Base-by-base conservation (phyloP, 1,140 invertebrate genomes). In the Schlechtendalia chinensis region DNA sequence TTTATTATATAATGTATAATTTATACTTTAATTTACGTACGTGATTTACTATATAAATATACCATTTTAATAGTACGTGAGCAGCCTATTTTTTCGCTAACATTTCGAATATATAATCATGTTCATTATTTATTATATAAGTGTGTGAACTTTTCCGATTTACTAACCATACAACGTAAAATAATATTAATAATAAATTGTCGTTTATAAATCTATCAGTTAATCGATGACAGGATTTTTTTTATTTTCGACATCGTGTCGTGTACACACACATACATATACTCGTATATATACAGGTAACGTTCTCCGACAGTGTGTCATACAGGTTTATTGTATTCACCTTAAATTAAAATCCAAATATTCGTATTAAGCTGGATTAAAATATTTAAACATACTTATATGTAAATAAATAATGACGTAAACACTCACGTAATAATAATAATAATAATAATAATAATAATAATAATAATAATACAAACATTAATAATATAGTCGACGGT, bases 211-310 rank as follows among this genome's bases (percentile, higher is more conserved):
- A 32, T 32, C 61, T 65, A 1, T 19, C 39, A 39, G 29, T 65
- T 65, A 65, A 65, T 65, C 39, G 61, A 65, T 65, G 61, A 65
- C 61, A n/a, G n/a, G n/a, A n/a, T n/a, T n/a, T n/a, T n/a, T n/a
- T n/a, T n/a, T 65, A 32, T n/a, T 63, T 65, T 65, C 39, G 27
- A 63, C 27, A 63, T 63, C 29, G 6, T 63, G 27, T 6, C 19
- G 27, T 29, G 24, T 59, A 59, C 16, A 27, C 58, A 59, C 16
- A 14, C 27, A 2, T 27, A 63, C 59, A 11, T 63, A n/a, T n/a
- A n/a, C n/a, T n/a, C n/a, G n/a, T n/a, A n/a, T n/a, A n/a, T n/a
- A n/a, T n/a, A n/a, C n/a, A n/a, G n/a, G n/a, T n/a, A n/a, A n/a
- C n/a, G n/a, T n/a, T n/a, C n/a, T n/a, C n/a, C n/a, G n/a, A n/a